A percentile compares a stretch with the other conserved stretches of the same genome.
Evolutionary conservation across 1,140 invertebrate species (phyloP).

Genomic region (Drosophila bifasciata): DNA sequence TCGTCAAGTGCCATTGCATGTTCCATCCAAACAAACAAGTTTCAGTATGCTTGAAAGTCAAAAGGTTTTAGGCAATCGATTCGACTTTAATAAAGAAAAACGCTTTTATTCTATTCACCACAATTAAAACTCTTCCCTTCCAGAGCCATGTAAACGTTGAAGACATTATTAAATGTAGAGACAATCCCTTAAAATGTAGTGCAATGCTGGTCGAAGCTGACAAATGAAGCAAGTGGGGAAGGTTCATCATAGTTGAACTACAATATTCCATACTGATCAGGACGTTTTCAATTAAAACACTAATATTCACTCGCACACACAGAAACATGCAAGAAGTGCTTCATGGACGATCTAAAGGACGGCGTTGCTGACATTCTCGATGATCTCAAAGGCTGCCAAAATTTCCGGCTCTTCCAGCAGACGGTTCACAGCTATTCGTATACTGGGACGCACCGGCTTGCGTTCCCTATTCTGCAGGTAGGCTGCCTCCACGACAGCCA

Average conservation of each 20-base stretch:
- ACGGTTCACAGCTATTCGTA: conserved; percentile 87
- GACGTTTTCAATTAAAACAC: conserved; percentile 12
- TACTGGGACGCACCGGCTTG: conserved; percentile 87
- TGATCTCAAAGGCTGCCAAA: conserved; percentile 55
- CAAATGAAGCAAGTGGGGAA: too few relatives aligned
- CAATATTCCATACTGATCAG: conserved; percentile 38
- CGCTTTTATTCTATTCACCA: too few relatives aligned
- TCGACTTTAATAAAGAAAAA: too few relatives aligned
- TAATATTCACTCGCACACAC: neutral
- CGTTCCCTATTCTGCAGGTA: conserved; percentile 88
- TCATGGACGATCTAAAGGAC: conserved; percentile 37
- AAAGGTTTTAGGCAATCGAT: conserved; percentile 14
- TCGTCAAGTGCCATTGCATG: conserved; percentile 18
- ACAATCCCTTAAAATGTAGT: too few relatives aligned
- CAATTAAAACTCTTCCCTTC: too few relatives aligned
- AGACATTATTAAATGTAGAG: too few relatives aligned
- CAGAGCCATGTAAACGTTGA: too few relatives aligned
- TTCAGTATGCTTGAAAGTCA: conserved; percentile 34
- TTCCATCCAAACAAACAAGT: conserved; percentile 20
- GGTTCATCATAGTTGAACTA: conserved; percentile 16
- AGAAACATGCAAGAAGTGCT: neutral
- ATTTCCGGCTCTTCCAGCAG: conserved; percentile 86
- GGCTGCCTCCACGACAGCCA: conserved; percentile 87
- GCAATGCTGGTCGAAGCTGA: too few relatives aligned
- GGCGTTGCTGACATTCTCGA: conserved; percentile 57